A percentile compares a stretch with the other conserved stretches of the same genome.
phyloP scores from a whole-genome alignment of 1,140 invertebrate genomes.

The Philopotamus ludificatus region DNA sequence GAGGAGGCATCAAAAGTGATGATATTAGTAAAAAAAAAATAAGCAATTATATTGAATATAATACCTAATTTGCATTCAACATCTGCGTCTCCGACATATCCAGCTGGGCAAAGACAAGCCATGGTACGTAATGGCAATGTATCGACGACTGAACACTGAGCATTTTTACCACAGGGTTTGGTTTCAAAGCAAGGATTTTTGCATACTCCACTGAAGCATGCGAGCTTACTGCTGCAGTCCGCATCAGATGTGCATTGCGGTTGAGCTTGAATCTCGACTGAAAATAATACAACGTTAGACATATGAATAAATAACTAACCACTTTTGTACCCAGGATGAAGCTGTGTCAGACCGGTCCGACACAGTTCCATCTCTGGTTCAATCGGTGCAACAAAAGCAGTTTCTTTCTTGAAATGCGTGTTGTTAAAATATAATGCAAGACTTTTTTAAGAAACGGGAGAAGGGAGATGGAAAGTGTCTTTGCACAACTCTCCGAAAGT shows the following conservation, averaged over 20 bases:
- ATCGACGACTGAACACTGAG: conserved; percentile 78
- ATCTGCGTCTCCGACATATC: conserved; percentile 81
- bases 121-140: conserved; percentile 83
- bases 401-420: no score
- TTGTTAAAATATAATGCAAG: no score
- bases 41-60: conserved; percentile 36
- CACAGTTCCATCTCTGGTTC: no score
- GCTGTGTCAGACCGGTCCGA: no score
- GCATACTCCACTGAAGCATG: conserved; percentile 78
- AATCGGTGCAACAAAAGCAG: no score
- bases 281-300: conserved; percentile 12
- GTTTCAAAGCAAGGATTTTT: conserved; percentile 78
- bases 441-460: no score
- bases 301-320: not conserved
- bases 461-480: no score
- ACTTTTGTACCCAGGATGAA: no score
- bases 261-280: conserved; percentile 36
- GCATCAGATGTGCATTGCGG: conserved; percentile 77
- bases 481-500: no score
- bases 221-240: conserved; percentile 80
- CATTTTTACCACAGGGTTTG: conserved; percentile 77
- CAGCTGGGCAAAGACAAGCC: conserved; percentile 79
- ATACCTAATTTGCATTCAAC: conserved; percentile 76
- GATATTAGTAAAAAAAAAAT: no score
- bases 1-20: no score